Percentiles rank a stretch among this genome's conserved stretches.
phyloP scores from a whole-genome alignment of 2,113 vertebrate genomes.

The Esox niger region DNA sequence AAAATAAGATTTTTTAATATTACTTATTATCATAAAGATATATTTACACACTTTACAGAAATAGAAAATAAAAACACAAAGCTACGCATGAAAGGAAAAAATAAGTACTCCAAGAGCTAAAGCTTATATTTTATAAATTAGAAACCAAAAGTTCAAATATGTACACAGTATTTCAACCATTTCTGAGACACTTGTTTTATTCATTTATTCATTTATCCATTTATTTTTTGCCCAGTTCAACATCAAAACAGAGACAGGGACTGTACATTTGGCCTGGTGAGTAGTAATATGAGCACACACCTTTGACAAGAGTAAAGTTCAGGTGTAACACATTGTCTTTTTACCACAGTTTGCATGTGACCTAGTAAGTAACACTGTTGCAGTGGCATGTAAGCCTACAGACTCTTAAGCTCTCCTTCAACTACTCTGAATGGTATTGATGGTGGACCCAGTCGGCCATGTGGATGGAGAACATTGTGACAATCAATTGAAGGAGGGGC shows the following conservation, averaged over 20 bases:
- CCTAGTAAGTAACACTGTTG: constrained; percentile 75
- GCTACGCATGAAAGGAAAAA: constrained; percentile 83
- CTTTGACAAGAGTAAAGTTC: constrained; percentile 70
- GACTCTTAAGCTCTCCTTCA: constrained; percentile 48
- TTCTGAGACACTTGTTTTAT: constrained; percentile 83
- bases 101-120: constrained; percentile 84
- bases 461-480: constrained; percentile 58
- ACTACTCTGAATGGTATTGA: constrained; percentile 53
- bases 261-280: constrained; percentile 83
- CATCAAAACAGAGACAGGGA: constrained; percentile 84
- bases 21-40: constrained; percentile 88
- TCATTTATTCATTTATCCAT: constrained; percentile 70
- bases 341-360: constrained; percentile 64
- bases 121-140: constrained; percentile 88
- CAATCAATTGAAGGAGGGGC: constrained; percentile 56
- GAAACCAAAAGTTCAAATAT: constrained; percentile 85
- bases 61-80: constrained; percentile 88
- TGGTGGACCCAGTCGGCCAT: constrained; percentile 55
- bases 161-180: constrained; percentile 86
- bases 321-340: constrained; percentile 75
- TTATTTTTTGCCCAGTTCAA: constrained; percentile 80
- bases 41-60: constrained; percentile 90
- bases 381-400: constrained; percentile 58
- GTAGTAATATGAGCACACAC: constrained; percentile 79
- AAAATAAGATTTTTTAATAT: constrained; percentile 89